Base-by-base conservation (phyloP, 2,113 vertebrate species). In the Pandion haliaetus region DNA sequence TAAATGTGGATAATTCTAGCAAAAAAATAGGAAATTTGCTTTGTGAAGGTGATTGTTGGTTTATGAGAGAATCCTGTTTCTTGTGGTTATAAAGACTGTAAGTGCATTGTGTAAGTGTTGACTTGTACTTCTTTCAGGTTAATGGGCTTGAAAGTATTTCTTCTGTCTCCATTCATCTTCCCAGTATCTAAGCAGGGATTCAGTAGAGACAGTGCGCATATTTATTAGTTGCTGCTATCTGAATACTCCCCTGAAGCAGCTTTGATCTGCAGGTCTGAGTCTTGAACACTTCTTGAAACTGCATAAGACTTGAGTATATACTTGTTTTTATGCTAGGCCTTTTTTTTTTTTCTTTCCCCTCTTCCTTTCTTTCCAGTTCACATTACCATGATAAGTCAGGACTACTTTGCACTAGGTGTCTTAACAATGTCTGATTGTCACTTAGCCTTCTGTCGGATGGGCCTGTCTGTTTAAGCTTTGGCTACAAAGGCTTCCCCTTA, bases 361-460 rank as follows among this genome's bases (percentile, higher is more conserved):
- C n/a, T n/a, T n/a, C n/a, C 32, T 6, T 31, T 78, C 31, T 44
- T 34, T 2, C 12, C 13, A 26, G 10, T 72, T 83, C 42, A 16
- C 23, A 3, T 20, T 36, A 25, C 45, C 9, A 1, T 28, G 25
- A 1, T n/a, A 28, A 61, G 31, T 47, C 47, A n/a, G 36, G 55
- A 18, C 3, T 34, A 40, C 57, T 83, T n/a, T 54, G 58, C 77
- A 5, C 24, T 34, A 3, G 15, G 18, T 12, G 2, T 70, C 66
- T 81, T 50, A 52, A 7, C 4, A 2, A 2, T 5, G 9, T 25
- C 6, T 49, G 52, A 4, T 28, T 62, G 36, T 52, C 44, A 5
- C 0, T 66, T 50, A 5, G 4, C 14, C 1, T 4, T 72, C 42
- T 38, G 32, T 31, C 2, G 5, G 20, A 15, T 44, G 44, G 29